These are phyloP conservation scores for Itoplectis maculator DNA, from an alignment of 2,888 invertebrate genomes.

Conservation along the genomic window DNA sequence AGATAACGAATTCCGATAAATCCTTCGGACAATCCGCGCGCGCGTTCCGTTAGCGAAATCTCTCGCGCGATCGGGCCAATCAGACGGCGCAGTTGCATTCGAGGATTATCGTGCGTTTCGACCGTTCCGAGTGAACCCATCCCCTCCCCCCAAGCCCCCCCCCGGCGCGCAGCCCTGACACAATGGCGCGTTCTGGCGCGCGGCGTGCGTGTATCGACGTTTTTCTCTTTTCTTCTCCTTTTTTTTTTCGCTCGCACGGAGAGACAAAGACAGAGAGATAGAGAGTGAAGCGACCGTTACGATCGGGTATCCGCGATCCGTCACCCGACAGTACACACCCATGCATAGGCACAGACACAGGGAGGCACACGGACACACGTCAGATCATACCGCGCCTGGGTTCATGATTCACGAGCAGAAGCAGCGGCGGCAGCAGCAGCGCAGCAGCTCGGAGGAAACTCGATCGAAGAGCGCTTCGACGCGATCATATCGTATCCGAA, in stretches of 20 bases:
- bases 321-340: constrained; percentile 23
- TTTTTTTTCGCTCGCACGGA: not conserved
- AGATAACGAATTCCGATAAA: not conserved
- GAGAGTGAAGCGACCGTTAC: constrained; percentile 25
- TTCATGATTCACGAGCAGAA: constrained; percentile 42
- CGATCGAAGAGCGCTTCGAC: constrained; percentile 57
- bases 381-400: constrained; percentile 32
- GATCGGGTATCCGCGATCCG: constrained; percentile 45
- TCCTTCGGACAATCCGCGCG: no score
- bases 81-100: not conserved
- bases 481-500: constrained; percentile 62
- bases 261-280: constrained; percentile 18
- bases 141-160: no score
- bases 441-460: constrained; percentile 40
- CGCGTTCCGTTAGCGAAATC: no score
- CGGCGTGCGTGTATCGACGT: constrained; percentile 39
- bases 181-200: constrained; percentile 23
- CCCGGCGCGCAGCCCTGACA: constrained; percentile 30
- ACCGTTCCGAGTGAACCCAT: not conserved
- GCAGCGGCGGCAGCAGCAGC: not conserved
- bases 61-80: not conserved
- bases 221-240: constrained; percentile 4
- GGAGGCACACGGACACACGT: not conserved
- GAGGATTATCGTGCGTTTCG: not conserved
- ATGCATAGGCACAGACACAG: constrained; percentile 2